Evolutionary conservation across 2,888 invertebrate genomes (phyloP).

Genomic region (Pseudanteris insignis): DNA sequence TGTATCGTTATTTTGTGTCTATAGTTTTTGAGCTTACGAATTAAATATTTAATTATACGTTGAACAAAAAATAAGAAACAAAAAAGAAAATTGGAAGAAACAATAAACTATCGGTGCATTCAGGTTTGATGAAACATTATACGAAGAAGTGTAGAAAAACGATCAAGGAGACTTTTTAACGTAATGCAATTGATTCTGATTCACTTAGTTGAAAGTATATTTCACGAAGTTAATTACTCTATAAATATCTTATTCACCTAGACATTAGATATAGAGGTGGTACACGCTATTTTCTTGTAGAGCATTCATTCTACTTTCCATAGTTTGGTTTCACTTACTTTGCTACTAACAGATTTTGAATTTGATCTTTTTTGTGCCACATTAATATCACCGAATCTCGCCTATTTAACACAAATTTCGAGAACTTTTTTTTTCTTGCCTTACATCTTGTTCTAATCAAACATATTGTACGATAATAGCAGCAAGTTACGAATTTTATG

Average conservation of each 20-base stretch:
- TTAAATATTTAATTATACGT: too few species aligned
- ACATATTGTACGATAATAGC: not conserved
- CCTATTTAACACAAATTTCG: slow-evolving; percentile 6
- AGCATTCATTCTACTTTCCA: slow-evolving; percentile 40
- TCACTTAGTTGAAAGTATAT: slow-evolving; percentile 12
- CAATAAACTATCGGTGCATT: slow-evolving; percentile 30
- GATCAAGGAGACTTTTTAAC: not conserved
- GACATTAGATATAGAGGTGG: slow-evolving; percentile 45
- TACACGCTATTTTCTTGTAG: slow-evolving; percentile 44
- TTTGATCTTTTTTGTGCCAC: slow-evolving; percentile 36
- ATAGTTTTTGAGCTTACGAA: too few species aligned
- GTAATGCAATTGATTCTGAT: slow-evolving; percentile 16
- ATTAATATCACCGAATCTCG: slow-evolving; percentile 22
- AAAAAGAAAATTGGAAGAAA: too few species aligned
- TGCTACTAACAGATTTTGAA: slow-evolving; percentile 38
- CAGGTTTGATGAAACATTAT: too few species aligned
- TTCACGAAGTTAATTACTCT: slow-evolving; percentile 14
- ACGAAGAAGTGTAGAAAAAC: too few species aligned
- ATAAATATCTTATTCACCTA: slow-evolving; percentile 21
- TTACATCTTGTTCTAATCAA: not conserved
- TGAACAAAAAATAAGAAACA: too few species aligned
- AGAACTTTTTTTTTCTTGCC: not conserved
- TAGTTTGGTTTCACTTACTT: slow-evolving; percentile 40
- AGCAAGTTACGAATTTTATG: too few species aligned
- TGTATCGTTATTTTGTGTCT: too few species aligned